Evolutionary conservation across 37 sponge, comb jelly and placozoan species (phyloP).

Genomic region (Haliclona indistincta): DNA sequence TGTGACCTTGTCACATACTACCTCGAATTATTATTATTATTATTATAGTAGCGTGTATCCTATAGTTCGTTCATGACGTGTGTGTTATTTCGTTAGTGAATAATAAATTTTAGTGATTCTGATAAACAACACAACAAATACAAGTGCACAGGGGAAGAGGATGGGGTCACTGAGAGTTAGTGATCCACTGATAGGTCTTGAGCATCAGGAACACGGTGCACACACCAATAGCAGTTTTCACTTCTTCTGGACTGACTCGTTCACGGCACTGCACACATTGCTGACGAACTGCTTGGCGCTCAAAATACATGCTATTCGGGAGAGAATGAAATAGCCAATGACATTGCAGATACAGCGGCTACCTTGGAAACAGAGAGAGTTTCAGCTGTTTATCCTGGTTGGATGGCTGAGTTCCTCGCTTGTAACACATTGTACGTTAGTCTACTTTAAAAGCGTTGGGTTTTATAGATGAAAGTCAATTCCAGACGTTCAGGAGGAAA

Average conservation of each 20-base stretch:
- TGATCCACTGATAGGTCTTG: slow-evolving; percentile 67
- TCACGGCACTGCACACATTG: slow-evolving; percentile 46
- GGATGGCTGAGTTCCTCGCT: slow-evolving; percentile 12
- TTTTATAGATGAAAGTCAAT: background rate
- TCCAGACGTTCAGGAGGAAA: slow-evolving; percentile 5
- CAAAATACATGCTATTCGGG: slow-evolving; percentile 42
- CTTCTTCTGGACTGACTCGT: slow-evolving; percentile 70
- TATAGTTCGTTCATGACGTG: background rate
- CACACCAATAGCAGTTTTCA: slow-evolving; percentile 72
- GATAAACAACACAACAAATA: background rate
- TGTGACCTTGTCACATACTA: background rate
- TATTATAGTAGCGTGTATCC: background rate
- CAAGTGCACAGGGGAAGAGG: background rate
- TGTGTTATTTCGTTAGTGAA: background rate
- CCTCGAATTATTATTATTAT: background rate
- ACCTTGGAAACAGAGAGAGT: slow-evolving; percentile 41
- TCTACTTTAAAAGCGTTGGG: background rate
- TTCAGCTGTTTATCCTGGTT: background rate
- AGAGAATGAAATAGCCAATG: background rate
- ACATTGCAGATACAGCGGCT: background rate
- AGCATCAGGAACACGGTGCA: slow-evolving; percentile 69
- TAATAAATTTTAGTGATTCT: background rate
- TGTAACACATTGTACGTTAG: slow-evolving; percentile 53
- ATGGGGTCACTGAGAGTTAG: slow-evolving; percentile 4
- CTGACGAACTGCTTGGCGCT: slow-evolving; percentile 46